phyloP scores from a whole-genome alignment of 2,888 invertebrate species.

The Dolichopus griseipennis region DNA sequence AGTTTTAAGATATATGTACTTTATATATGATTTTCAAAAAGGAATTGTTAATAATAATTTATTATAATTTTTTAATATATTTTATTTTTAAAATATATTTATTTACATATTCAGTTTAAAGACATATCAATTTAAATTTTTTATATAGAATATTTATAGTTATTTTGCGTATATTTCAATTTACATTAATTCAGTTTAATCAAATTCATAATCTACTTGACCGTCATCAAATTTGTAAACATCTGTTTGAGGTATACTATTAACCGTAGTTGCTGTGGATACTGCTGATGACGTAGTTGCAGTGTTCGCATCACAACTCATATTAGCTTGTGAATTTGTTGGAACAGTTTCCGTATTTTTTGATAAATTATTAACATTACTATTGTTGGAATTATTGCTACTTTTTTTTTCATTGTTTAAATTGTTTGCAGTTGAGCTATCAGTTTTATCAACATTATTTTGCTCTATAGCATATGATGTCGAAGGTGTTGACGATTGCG shows the following conservation, averaged over 20 bases:
- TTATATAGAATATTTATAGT: not conserved
- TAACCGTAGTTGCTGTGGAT: slow-evolving; percentile 5
- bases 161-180: not conserved
- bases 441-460: not conserved
- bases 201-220: slow-evolving; percentile 35
- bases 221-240: slow-evolving; percentile 37
- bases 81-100: not conserved
- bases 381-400: not conserved
- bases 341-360: not conserved
- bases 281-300: not conserved
- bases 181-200: slow-evolving; percentile 18
- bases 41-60: too few species aligned
- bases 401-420: not conserved
- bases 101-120: not conserved
- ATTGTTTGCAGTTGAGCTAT: not conserved
- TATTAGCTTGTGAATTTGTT: not conserved
- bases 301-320: not conserved
- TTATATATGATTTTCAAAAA: too few species aligned
- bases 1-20: too few species aligned
- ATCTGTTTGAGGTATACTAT: slow-evolving; percentile 10
- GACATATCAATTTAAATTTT: not conserved
- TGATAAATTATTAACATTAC: not conserved
- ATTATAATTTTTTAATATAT: too few species aligned
- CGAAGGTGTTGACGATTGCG: not conserved
- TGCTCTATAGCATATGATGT: not conserved